A percentile compares a stretch with the other conserved stretches of the same genome.
phyloP scores from a whole-genome alignment of 2,888 invertebrate species.

The Campoplex capitator region DNA sequence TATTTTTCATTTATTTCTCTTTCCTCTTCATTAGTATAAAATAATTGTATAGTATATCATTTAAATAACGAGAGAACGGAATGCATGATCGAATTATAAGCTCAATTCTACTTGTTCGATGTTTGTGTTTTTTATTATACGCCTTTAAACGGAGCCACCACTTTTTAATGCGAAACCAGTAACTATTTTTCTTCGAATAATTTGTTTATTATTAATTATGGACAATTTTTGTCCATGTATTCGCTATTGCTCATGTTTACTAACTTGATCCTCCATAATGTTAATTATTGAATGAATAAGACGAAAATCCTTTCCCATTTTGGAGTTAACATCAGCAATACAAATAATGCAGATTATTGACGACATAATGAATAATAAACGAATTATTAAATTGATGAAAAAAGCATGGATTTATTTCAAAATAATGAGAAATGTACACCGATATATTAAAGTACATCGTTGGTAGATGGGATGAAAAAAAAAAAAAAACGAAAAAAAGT shows the following conservation, averaged over 20 bases:
- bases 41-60: conserved; percentile 40
- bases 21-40: conserved; percentile 28
- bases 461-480: neutral
- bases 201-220: conserved; percentile 22
- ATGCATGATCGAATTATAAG: conserved; percentile 42
- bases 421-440: conserved; percentile 2
- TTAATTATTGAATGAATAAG: neutral
- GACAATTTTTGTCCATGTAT: neutral
- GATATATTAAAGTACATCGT: neutral
- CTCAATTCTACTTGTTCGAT: conserved; percentile 40
- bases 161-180: conserved; percentile 9
- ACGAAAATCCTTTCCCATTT: neutral
- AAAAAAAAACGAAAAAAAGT: conserved; percentile 19
- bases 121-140: conserved; percentile 26
- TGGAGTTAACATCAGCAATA: neutral
- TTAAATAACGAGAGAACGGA: conserved; percentile 21
- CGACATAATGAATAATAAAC: neutral
- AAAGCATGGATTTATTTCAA: neutral
- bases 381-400: neutral
- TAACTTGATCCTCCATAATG: conserved; percentile 1
- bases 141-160: neutral
- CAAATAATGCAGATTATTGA: conserved; percentile 1
- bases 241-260: neutral
- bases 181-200: neutral
- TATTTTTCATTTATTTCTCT: conserved; percentile 33